Evolutionary conservation across 2,113 vertebrate genomes (phyloP), one percentile per base, ranked within the genome.

Genomic region (Anguilla japonica): DNA sequence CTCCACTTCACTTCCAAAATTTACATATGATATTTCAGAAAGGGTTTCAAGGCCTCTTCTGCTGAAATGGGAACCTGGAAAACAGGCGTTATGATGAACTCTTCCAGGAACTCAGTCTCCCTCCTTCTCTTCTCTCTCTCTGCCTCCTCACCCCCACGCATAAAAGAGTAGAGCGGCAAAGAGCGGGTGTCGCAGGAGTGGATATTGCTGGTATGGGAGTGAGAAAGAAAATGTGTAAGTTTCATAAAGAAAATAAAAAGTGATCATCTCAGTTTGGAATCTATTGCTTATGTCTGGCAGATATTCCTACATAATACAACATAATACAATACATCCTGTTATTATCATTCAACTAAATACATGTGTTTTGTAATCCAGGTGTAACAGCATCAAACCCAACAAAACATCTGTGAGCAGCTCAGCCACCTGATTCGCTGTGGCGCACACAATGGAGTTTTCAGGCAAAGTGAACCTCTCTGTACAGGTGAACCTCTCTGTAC

Each of bases 1-100:
- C 87, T 86, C 89, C 84, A 92, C 90, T 86, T 79, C 80, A 87
- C 86, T 57, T 84, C 22, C 63, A 86, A 14, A 89, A 53, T 86
- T 53, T 20, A 89, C 89, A 93, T 93, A 91, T 88, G 89, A 92
- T 91, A 93, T 89, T 91, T 93, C 82, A 92, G 92, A 92, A 87
- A 75, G 34, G n/a, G 84, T 87, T 87, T 39, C 85, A 81, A n/a
- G 29, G 86, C 80, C 82, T 87, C 89, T 86, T 84, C 87, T 80
- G 22, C 39, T 83, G 81, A 79, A 39, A 91, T 89, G 89, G 90
- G 56, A 89, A 90, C 82, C 83, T 50, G 83, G 89, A 91, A 91
- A 83, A n/a, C 88, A 86, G 82, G 87, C 86, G 78, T 87, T 89
- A 34, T 88, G 91, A 87, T 87, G 79, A 87, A 89, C 86, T 46